Percentiles rank a stretch among this genome's conserved stretches.
Conservation (phyloP, 92 coral and sea anemone species). For the Heliopora coerulea region DNA sequence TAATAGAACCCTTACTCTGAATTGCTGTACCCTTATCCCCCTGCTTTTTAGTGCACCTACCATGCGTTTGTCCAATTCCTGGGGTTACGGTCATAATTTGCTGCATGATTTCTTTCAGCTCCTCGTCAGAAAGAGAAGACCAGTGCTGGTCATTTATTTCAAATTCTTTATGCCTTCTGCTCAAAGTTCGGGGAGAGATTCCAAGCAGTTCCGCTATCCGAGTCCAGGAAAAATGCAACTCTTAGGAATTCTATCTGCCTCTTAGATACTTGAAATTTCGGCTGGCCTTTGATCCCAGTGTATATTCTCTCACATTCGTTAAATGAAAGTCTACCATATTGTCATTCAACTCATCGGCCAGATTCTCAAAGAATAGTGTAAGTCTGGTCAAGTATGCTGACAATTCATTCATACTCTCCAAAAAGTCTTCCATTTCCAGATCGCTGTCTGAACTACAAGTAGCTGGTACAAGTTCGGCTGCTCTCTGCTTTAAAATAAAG, state of each 20-base stretch:
- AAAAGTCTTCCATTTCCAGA: slow-evolving; percentile 53
- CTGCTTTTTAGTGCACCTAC: slow-evolving; percentile 55
- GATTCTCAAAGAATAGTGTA: slow-evolving; percentile 47
- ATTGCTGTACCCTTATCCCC: slow-evolving; percentile 48
- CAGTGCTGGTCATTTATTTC: slow-evolving; percentile 37
- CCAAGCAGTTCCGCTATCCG: slow-evolving; percentile 39
- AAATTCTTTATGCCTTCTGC: slow-evolving; percentile 40
- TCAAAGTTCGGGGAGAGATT: slow-evolving; percentile 40
- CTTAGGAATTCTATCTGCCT: slow-evolving; percentile 48
- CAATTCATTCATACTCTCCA: slow-evolving; percentile 56
- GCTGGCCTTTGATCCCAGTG: slow-evolving; percentile 64
- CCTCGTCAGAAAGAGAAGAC: slow-evolving; percentile 34
- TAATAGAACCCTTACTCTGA: slow-evolving; percentile 35
- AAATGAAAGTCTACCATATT: slow-evolving; percentile 13
- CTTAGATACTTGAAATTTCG: slow-evolving; percentile 54
- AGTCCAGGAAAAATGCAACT: slow-evolving; percentile 49
- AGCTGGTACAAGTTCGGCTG: slow-evolving; percentile 38
- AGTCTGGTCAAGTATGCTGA: slow-evolving; percentile 49
- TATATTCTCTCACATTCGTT: slow-evolving; percentile 45
- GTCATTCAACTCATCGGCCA: slow-evolving; percentile 35
- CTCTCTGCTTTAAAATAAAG: slow-evolving; percentile 56
- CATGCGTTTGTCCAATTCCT: slow-evolving; percentile 43
- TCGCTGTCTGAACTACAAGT: too few species aligned
- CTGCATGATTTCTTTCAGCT: slow-evolving; percentile 37
- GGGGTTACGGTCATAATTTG: slow-evolving; percentile 44